Conservation (phyloP, 2,797 vertebrate species). For the Nyctibius grandis region DNA sequence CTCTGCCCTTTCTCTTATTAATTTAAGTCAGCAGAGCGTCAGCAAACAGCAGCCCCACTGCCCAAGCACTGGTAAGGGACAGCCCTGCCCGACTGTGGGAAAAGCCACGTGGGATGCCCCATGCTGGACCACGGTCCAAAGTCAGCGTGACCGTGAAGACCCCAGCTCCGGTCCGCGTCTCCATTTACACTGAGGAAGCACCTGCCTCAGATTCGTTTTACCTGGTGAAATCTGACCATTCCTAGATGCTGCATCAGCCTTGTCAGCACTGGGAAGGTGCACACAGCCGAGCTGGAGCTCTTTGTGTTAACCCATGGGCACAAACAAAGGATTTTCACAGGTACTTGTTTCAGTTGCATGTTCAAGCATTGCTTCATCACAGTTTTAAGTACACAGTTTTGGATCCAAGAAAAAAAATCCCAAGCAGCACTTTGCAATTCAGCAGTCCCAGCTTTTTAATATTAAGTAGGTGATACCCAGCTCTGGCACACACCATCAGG, state of each 20-base stretch:
- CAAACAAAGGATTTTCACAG: not conserved
- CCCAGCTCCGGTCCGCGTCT: not conserved
- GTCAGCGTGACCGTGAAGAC: accelerated
- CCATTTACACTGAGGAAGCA: not conserved
- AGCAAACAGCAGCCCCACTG: not conserved
- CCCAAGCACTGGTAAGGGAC: accelerated
- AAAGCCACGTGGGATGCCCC: accelerated
- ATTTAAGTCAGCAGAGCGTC: not conserved
- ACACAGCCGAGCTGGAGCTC: not conserved
- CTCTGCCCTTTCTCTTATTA: not conserved
- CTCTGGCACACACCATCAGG: accelerated
- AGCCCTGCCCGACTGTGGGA: accelerated
- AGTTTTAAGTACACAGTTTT: not conserved
- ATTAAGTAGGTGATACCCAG: not conserved
- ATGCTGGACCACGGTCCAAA: accelerated
- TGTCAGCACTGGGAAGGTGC: not conserved
- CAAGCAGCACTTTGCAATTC: not conserved
- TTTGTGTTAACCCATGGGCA: not conserved
- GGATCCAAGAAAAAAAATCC: not conserved
- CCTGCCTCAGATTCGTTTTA: not conserved
- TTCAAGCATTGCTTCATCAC: accelerated
- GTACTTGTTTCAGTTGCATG: accelerated
- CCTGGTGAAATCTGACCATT: not conserved
- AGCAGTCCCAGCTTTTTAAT: not conserved
- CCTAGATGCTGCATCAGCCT: not conserved